Percentiles rank a stretch among this genome's conserved stretches.
Evolutionary conservation across 2,797 vertebrate species (phyloP).

Genomic region (Halcyon badia): DNA sequence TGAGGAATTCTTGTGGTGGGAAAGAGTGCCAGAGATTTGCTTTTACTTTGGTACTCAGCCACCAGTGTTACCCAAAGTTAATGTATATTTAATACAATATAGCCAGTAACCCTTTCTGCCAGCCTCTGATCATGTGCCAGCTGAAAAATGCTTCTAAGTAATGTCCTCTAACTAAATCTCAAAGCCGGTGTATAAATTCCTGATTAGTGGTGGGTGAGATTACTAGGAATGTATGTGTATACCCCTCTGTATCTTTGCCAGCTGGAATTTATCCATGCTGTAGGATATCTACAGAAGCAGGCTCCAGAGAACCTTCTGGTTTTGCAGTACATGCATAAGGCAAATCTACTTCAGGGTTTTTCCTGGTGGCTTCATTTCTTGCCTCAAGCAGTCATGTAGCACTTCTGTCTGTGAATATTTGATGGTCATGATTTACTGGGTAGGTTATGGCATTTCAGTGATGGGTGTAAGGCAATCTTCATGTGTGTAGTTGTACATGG

Average conservation of each 20-base stretch:
- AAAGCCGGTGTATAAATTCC: neutral
- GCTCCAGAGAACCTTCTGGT: conserved; percentile 27
- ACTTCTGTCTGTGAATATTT: neutral
- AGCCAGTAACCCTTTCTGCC: conserved; percentile 21
- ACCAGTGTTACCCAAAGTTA: conserved; percentile 9
- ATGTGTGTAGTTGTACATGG: neutral
- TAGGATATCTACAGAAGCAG: conserved; percentile 20
- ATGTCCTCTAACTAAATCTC: neutral
- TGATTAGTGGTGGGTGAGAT: conserved; percentile 40
- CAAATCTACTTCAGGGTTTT: neutral
- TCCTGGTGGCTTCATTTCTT: conserved; percentile 5
- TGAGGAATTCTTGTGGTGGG: neutral
- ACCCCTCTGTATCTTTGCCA: conserved; percentile 32
- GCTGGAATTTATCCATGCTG: conserved; percentile 37
- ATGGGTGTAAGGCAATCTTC: neutral
- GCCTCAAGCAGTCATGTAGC: neutral
- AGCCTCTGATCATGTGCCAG: neutral
- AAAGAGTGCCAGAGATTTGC: conserved; percentile 39
- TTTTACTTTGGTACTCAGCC: conserved; percentile 21
- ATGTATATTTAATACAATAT: neutral
- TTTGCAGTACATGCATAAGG: neutral
- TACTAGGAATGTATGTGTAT: neutral
- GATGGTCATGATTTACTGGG: neutral
- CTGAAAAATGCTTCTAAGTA: neutral
- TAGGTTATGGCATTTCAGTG: neutral